Conservation (phyloP, 2,797 vertebrate species). For the Myotis daubentonii region DNA sequence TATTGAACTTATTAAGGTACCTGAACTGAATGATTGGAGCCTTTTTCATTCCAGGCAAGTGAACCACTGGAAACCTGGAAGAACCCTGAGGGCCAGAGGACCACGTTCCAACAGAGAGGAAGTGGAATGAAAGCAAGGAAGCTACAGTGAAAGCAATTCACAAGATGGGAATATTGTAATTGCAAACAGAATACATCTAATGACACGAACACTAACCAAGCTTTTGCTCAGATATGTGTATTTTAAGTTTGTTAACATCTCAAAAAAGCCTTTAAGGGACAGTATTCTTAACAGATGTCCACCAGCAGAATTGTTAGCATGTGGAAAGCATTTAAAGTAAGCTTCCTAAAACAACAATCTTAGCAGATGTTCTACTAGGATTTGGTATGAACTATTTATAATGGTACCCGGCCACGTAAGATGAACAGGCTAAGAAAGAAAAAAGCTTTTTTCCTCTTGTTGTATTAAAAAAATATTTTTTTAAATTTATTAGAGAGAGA, state of each 20-base stretch:
- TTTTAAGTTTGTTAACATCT: conserved; percentile 63
- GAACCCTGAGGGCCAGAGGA: conserved; percentile 7
- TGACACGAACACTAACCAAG: conserved; percentile 50
- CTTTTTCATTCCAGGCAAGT: conserved; percentile 44
- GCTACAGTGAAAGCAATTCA: conserved; percentile 34
- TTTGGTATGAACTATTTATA: conserved; percentile 57
- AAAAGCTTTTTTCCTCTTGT: not conserved
- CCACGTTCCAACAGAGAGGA: not conserved
- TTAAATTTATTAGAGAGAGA: not conserved
- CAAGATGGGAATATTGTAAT: conserved; percentile 31
- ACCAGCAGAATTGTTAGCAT: conserved; percentile 65
- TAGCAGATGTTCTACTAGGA: conserved; percentile 62
- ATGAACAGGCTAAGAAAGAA: not conserved
- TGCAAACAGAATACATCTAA: conserved; percentile 61
- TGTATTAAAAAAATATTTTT: not conserved
- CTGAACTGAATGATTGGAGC: not conserved
- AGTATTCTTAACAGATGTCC: conserved; percentile 71
- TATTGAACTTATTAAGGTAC: conserved; percentile 43
- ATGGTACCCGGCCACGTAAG: conserved; percentile 28
- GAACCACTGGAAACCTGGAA: conserved; percentile 8
- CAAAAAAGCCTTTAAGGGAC: conserved; percentile 67
- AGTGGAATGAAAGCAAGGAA: not conserved
- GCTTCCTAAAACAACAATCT: conserved; percentile 36
- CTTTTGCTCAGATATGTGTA: conserved; percentile 48
- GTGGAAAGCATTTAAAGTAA: conserved; percentile 56